These are phyloP conservation scores for Alviniconcha strummeri DNA, from an alignment of 2,888 invertebrate species.

Conservation along the genomic window DNA sequence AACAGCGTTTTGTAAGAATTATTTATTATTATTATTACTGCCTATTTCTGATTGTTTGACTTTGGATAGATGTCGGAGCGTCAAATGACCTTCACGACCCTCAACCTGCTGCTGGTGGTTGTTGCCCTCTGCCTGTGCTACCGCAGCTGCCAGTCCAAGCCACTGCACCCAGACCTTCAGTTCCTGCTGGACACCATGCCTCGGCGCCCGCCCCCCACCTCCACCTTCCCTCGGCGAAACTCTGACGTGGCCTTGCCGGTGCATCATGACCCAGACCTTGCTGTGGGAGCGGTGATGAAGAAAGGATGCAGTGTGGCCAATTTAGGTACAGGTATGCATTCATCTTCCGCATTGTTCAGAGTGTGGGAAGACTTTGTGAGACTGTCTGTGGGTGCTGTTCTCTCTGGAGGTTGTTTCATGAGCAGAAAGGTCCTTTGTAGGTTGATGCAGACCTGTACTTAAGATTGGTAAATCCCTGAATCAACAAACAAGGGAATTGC, in stretches of 20 bases:
- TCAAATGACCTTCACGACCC: slow-evolving; percentile 26
- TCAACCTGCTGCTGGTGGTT: slow-evolving; percentile 21
- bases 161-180: slow-evolving; percentile 38
- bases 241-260: slow-evolving; percentile 15
- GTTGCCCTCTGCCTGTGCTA: not conserved
- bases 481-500: too few relatives aligned
- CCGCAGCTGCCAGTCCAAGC: slow-evolving; percentile 27
- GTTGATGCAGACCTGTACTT: too few relatives aligned
- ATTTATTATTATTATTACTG: too few relatives aligned
- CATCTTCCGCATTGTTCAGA: too few relatives aligned
- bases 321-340: not conserved
- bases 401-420: not conserved
- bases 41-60: too few relatives aligned
- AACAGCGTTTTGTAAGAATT: too few relatives aligned
- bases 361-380: not conserved
- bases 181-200: slow-evolving; percentile 43
- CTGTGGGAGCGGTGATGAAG: not conserved
- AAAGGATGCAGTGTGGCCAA: slow-evolving; percentile 27
- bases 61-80: slow-evolving; percentile 17
- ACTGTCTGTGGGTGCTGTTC: not conserved
- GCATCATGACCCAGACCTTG: not conserved
- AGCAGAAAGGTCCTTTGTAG: too few relatives aligned
- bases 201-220: slow-evolving; percentile 17
- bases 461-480: too few relatives aligned
- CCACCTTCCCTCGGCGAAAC: slow-evolving; percentile 12